Conservation (phyloP, 2,797 vertebrate species). For the Alosa sapidissima region DNA sequence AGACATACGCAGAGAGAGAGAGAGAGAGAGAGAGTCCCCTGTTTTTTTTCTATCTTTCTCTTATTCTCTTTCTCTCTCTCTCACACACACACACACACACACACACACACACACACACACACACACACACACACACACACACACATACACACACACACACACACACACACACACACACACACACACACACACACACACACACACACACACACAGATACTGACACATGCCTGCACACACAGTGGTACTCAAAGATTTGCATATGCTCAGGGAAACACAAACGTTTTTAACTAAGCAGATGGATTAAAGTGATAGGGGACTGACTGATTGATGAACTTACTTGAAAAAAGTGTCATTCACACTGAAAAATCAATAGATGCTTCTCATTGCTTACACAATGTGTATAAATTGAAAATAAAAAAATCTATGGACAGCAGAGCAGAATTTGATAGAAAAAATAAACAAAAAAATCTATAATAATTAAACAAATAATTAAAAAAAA, state of each 20-base stretch:
- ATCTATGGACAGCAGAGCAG: neutral
- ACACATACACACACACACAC: conserved; percentile 13
- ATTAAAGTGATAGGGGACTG: conserved; percentile 59
- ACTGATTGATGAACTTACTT: conserved; percentile 74
- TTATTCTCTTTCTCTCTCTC: neutral
- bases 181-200: conserved; percentile 23
- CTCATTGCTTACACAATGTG: conserved; percentile 47
- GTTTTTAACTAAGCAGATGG: conserved; percentile 74
- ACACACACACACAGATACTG: conserved; percentile 31
- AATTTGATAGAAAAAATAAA: neutral
- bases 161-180: conserved; percentile 23
- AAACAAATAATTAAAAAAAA: neutral
- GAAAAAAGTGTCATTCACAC: conserved; percentile 64
- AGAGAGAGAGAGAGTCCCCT: neutral
- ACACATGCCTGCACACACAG: neutral
- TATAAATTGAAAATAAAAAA: conserved; percentile 57
- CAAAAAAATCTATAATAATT: no score
- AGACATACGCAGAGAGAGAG: neutral
- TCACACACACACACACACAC: no score
- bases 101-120: no score
- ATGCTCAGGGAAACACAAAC: conserved; percentile 37
- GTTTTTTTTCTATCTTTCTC: neutral
- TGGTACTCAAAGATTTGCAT: neutral
- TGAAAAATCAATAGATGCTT: conserved; percentile 62
- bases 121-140: no score